Conservation (phyloP, 2,888 invertebrate species). For the Nemurella pictetii region DNA sequence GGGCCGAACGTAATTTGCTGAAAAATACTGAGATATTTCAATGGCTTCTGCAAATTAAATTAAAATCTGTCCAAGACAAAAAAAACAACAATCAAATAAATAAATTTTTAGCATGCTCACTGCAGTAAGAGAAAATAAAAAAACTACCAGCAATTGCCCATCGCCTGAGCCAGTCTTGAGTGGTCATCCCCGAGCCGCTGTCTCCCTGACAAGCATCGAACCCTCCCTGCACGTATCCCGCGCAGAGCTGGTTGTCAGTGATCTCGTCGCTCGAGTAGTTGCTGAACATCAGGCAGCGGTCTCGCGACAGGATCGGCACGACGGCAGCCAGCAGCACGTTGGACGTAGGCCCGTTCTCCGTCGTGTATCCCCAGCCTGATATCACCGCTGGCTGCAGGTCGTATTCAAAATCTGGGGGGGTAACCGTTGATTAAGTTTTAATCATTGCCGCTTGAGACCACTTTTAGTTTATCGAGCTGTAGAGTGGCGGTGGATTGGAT, state of each 20-base stretch:
- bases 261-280: conserved; percentile 50
- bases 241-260: conserved; percentile 59
- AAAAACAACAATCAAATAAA: not conserved
- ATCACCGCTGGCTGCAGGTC: conserved; percentile 41
- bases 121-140: not conserved
- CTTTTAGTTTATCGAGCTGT: no score
- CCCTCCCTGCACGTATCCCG: conserved; percentile 48
- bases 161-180: conserved; percentile 27
- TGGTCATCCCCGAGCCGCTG: conserved; percentile 36
- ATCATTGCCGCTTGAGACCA: no score
- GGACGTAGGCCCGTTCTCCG: conserved; percentile 47
- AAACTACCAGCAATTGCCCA: conserved; percentile 37
- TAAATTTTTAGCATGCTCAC: not conserved
- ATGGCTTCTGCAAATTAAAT: no score
- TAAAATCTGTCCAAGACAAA: not conserved
- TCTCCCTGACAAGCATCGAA: conserved; percentile 34
- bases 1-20: no score
- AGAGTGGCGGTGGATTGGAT: no score
- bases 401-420: conserved; percentile 37
- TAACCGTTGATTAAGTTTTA: no score
- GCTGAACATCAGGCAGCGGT: conserved; percentile 45
- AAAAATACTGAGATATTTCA: no score
- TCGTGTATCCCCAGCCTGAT: conserved; percentile 48
- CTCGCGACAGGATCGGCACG: conserved; percentile 49
- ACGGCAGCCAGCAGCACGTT: conserved; percentile 47